Evolutionary conservation across 2,113 vertebrate genomes (phyloP), one percentile per base, ranked within the genome.

Genomic region (Podarcis raffonei): DNA sequence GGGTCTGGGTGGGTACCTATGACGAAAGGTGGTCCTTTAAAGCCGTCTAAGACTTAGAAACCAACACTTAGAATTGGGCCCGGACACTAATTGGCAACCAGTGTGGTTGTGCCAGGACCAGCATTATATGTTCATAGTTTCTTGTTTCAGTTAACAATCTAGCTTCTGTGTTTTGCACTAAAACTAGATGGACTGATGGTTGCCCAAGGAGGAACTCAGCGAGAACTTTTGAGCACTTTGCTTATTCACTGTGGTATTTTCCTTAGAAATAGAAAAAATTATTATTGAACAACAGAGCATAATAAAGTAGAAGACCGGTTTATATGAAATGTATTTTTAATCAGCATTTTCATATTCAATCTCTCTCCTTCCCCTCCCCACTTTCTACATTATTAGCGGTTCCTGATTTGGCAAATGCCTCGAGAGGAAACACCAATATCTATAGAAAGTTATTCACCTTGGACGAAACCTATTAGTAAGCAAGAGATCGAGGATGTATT

Each of bases 321-420:
- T 37, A 15, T 30, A 2, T 69, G 23, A 69, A 83, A n/a, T 22
- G n/a, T 13, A 42, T 59, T 57, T 79, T 79, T 81, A 75, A 75
- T 15, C 6, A 65, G 18, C 3, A 35, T 59, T 32, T 53, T 75
- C 35, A 32, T 25, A 32, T 48, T 13, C 18, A 57, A 5, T 37
- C 32, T 75, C 23, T 74, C 48, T 7, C 30, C 11, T 20, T 18
- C 48, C 48, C 48, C 48, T 32, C 71, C 8, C 68, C 23, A 27
- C 69, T 79, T 23, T 62, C 42, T 90, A 18, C 80, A 20, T 81
- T 81, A 15, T 30, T 57, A 96, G 95, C 87, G 80, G 39, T 78
- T 86, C 79, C 83, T 94, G 65, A 66, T 76, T 6, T 98, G 97
- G 97, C 95, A 94, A 35, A 82, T 96, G 39, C 95, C 95, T 9